A percentile compares a stretch with the other conserved stretches of the same genome.
These are phyloP conservation scores for Drosophila willistoni DNA, from an alignment of 1,140 invertebrate genomes.

Conservation along the genomic window DNA sequence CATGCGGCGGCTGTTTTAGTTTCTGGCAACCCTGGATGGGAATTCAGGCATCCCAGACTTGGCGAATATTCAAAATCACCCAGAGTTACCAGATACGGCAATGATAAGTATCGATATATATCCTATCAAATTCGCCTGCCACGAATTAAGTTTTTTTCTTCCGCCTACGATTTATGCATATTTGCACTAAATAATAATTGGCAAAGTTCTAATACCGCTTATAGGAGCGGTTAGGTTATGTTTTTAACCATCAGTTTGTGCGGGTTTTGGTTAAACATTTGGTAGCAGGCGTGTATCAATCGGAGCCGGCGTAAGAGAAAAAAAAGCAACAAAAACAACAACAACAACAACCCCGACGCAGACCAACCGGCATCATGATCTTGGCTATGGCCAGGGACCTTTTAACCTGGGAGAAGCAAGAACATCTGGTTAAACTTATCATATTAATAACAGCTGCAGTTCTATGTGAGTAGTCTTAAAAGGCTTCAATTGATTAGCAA, in stretches of 20 bases:
- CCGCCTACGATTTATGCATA: not conserved
- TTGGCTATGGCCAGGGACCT: conserved; percentile 38
- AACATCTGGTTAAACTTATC: conserved; percentile 95
- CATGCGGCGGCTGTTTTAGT: not conserved
- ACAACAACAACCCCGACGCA: conserved; percentile 27
- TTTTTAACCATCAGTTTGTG: not conserved
- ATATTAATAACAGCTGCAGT: conserved; percentile 96
- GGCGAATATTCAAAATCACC: not conserved
- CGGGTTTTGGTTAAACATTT: not conserved
- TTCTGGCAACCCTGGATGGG: not conserved
- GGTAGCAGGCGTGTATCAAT: not conserved
- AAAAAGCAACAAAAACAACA: conserved; percentile 10
- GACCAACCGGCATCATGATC: conserved; percentile 38
- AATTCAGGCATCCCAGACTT: not conserved
- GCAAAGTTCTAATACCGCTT: not conserved
- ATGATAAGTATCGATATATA: not conserved
- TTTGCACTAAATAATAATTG: not conserved
- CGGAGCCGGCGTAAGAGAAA: conserved; percentile 11
- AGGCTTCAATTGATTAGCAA: not conserved
- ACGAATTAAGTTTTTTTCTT: not conserved
- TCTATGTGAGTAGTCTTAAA: conserved; percentile 90
- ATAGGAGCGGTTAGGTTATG: not conserved
- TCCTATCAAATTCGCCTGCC: not conserved
- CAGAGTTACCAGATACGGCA: not conserved
- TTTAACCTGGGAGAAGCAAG: conserved; percentile 91